Percentiles rank a stretch among this genome's conserved stretches.
phyloP scores from a whole-genome alignment of 2,888 invertebrate species.

The Girardia tigrina region DNA sequence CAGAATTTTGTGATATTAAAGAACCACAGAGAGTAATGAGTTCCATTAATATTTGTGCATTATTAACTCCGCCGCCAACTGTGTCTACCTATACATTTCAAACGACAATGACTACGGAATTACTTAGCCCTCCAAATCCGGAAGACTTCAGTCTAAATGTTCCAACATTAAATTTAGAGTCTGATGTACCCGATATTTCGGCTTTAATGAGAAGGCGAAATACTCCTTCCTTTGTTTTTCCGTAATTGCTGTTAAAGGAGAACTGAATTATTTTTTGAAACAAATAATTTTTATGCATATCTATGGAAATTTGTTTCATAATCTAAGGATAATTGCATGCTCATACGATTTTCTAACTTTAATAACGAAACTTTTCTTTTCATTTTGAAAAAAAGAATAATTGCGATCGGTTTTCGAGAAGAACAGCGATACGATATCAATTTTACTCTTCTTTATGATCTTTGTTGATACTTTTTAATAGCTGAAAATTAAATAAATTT shows the following conservation, averaged over 20 bases:
- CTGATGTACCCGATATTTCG: background rate
- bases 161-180: background rate
- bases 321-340: background rate
- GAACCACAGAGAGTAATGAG: background rate
- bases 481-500: no score
- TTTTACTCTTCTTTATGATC: background rate
- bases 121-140: background rate
- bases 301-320: background rate
- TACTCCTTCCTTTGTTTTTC: background rate
- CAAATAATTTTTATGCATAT: background rate
- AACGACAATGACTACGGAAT: background rate
- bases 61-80: background rate
- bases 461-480: background rate
- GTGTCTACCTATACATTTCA: background rate
- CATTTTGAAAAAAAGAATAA: background rate
- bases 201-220: background rate
- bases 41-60: background rate
- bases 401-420: background rate
- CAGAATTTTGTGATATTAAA: constrained; percentile 23
- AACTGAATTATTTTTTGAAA: background rate
- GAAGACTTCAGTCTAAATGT: background rate
- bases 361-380: no score
- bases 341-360: no score
- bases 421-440: background rate
- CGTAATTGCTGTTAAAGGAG: background rate